Evolutionary conservation across 2,888 invertebrate genomes (phyloP).

Genomic region (Pegoplata infirma): DNA sequence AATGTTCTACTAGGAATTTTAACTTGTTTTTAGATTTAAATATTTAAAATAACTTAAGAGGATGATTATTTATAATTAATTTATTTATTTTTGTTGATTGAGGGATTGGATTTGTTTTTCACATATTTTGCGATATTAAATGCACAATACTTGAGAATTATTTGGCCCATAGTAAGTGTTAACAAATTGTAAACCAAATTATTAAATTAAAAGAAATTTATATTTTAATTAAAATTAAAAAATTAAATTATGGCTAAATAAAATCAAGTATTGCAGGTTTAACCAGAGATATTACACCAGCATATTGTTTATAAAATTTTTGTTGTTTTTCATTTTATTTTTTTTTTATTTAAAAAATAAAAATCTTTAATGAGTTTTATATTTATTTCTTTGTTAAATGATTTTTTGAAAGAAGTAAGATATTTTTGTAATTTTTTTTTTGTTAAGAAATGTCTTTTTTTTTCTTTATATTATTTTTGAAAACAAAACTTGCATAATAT

Average conservation of each 20-base stretch:
- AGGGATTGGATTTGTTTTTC: conserved; percentile 76
- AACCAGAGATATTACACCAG: conserved; percentile 78
- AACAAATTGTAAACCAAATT: too few relatives aligned
- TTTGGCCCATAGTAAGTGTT: conserved; percentile 63
- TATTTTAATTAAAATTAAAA: not conserved
- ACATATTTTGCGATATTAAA: conserved; percentile 67
- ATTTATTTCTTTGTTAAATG: not conserved
- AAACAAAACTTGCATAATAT: conserved; percentile 77
- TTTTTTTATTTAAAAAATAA: not conserved
- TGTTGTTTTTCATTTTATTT: not conserved
- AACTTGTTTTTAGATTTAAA: conserved; percentile 39
- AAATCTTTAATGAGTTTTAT: not conserved
- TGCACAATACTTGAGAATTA: conserved; percentile 75
- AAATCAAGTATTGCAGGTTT: conserved; percentile 76
- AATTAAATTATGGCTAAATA: conserved; percentile 70
- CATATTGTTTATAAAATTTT: conserved; percentile 75
- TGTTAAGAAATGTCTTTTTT: conserved; percentile 4
- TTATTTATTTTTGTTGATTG: conserved; percentile 70
- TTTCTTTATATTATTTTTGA: conserved; percentile 43
- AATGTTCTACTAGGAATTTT: not conserved
- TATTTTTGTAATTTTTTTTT: not conserved
- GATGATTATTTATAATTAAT: conserved; percentile 54
- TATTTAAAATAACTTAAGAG: conserved; percentile 27
- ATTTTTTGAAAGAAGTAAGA: conserved; percentile 4
- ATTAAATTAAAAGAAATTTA: conserved; percentile 26